Percentiles rank a stretch among this genome's conserved stretches.
These are phyloP conservation scores for Sander lucioperca DNA, from an alignment of 2,113 vertebrate species.

Conservation along the genomic window DNA sequence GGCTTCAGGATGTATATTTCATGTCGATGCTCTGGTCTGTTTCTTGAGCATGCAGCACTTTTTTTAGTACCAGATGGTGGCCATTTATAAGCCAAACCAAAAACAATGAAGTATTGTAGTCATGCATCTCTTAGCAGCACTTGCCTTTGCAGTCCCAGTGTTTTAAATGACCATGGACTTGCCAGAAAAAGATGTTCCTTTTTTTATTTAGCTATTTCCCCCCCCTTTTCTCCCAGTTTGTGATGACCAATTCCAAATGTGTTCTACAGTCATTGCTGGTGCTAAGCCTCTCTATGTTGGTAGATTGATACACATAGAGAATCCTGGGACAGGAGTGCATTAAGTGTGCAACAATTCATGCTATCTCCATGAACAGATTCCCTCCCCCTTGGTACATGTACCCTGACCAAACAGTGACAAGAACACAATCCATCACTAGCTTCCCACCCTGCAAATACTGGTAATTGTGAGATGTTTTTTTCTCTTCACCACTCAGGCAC, in stretches of 20 bases:
- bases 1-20: constrained; percentile 61
- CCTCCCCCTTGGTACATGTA: background rate
- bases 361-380: background rate
- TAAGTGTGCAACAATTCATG: background rate
- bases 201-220: background rate
- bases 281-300: background rate
- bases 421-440: constrained; percentile 1
- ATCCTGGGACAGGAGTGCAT: background rate
- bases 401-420: background rate
- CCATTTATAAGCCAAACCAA: constrained; percentile 65
- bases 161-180: constrained; percentile 45
- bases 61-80: constrained; percentile 69
- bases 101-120: constrained; percentile 67
- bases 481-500: background rate
- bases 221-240: background rate
- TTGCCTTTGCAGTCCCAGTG: constrained; percentile 56
- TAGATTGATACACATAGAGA: background rate
- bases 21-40: constrained; percentile 48
- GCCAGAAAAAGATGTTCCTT: constrained; percentile 26
- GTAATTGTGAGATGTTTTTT: background rate
- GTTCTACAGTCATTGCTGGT: constrained; percentile 3
- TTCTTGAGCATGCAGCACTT: constrained; percentile 73
- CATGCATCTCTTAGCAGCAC: constrained; percentile 74
- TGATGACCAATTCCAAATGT: constrained; percentile 8
- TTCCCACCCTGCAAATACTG: constrained; percentile 8